phyloP scores from a whole-genome alignment of 1,140 invertebrate genomes.

The Potamilus streckersoni region DNA sequence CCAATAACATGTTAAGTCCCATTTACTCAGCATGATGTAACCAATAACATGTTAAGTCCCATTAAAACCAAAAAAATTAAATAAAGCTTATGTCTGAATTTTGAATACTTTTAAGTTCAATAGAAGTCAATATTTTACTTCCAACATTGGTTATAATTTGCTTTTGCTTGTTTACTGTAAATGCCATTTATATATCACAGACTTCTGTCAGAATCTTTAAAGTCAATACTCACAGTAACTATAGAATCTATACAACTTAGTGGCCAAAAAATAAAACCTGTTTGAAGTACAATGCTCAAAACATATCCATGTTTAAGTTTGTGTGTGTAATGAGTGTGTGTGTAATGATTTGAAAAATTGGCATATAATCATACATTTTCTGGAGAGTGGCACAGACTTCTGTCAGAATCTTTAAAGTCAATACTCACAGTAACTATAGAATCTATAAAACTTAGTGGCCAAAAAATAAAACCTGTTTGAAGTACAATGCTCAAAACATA shows the following conservation, averaged over 20 bases:
- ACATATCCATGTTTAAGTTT: neutral
- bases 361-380: conserved; percentile 81
- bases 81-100: no score
- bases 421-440: neutral
- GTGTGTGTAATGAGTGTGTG: neutral
- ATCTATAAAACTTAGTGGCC: neutral
- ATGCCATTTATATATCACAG: neutral
- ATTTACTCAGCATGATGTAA: no score
- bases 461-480: neutral
- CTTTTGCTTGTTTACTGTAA: no score
- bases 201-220: neutral
- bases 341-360: neutral
- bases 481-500: neutral
- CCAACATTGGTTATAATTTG: no score
- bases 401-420: neutral
- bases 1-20: no score
- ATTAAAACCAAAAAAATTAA: no score
- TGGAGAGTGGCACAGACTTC: conserved; percentile 71
- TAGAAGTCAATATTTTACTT: no score
- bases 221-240: neutral
- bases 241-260: neutral
- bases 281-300: neutral
- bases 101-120: no score
- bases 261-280: neutral
- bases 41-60: no score